Evolutionary conservation across 2,113 vertebrate genomes (phyloP), one percentile per base, ranked within the genome.

Genomic region (Silurus asotus): DNA sequence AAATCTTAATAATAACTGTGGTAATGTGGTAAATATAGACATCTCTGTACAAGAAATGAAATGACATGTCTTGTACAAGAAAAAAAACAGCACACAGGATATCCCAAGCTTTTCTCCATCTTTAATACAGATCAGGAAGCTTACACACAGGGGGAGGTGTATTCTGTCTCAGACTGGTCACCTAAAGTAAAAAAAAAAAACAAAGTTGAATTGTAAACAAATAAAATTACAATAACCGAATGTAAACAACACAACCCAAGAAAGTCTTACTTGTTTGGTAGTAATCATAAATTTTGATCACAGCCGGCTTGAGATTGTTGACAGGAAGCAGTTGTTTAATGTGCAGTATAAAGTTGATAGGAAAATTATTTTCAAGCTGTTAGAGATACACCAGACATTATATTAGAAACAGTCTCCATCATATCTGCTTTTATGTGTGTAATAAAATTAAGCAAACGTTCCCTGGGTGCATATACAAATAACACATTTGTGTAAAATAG

Each of bases 231-330:
- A 82, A 45, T 59, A 28, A 88, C 58, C 23, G 8, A 9, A 5
- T 13, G 25, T 10, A 23, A 53, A 84, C 25, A 2, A 2, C 2
- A 25, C 17, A 84, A 23, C 0, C 8, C 0, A 59, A 8, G 6
- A 25, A 84, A 74, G n/a, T 51, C 89, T 94, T 93, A 97, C 96
- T 95, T 89, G 95, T 94, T 89, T 97, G 94, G n/a, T 98, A 97
- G 91, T 96, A 97, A 92, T 97, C 96, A 0, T 96, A 96, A 88
- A 94, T 91, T 90, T 93, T 91, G 85, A 97, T 90, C 72, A 92
- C 91, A 0, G 96, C 96, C 56, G 96, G 95, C 86, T 96, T 95
- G 86, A 97, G 93, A 90, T 92, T 94, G 45, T 90, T 51, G 56
- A 97, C 94, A 1, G 82, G 83, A n/a, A 94, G 62, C 69, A 94